Evolutionary conservation across 2,797 vertebrate genomes (phyloP).

Genomic region (Sarcophilus harrisii): DNA sequence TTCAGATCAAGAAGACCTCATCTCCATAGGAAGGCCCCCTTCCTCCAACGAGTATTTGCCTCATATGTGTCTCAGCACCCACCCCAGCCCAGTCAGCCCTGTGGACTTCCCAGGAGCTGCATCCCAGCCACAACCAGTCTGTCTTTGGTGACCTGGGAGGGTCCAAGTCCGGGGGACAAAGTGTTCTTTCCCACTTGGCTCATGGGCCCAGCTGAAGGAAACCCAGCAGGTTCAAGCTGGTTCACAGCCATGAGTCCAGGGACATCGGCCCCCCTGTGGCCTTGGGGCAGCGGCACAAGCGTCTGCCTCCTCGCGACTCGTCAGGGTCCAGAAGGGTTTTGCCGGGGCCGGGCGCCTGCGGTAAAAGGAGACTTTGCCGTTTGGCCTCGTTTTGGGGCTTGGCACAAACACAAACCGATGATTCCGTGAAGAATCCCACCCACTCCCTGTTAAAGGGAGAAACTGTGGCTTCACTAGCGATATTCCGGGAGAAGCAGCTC

Average conservation of each 20-base stretch:
- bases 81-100: not conserved
- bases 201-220: not conserved
- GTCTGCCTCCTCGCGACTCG: not conserved
- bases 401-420: not conserved
- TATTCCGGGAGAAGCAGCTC: not conserved
- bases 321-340: not conserved
- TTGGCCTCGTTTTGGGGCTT: not conserved
- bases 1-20: not conserved
- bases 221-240: not conserved
- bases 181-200: not conserved
- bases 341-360: not conserved
- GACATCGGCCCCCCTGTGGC: not conserved
- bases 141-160: not conserved
- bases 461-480: not conserved
- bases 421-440: conserved; percentile 20
- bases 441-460: not conserved
- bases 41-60: not conserved
- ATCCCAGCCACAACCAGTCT: not conserved
- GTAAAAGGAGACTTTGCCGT: not conserved
- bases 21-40: not conserved
- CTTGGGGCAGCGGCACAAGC: not conserved
- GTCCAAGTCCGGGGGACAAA: not conserved
- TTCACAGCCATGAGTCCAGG: not conserved
- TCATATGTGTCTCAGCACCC: not conserved
- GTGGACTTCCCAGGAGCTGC: not conserved